Evolutionary conservation across 2,113 vertebrate genomes (phyloP).

Genomic region (Dascyllus trimaculatus): DNA sequence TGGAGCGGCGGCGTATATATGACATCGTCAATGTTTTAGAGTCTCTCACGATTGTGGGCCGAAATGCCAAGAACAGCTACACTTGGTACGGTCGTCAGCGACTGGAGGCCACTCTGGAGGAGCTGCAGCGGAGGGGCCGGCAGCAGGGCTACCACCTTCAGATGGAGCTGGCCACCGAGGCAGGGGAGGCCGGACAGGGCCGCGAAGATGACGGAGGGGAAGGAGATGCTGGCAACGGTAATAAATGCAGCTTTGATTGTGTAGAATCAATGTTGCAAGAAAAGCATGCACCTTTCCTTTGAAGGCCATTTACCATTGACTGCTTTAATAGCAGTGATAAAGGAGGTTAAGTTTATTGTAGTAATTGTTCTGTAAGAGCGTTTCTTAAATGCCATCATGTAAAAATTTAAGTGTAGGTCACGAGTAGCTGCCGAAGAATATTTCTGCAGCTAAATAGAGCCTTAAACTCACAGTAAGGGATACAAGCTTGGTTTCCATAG

Average conservation of each 20-base stretch:
- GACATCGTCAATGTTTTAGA: slow-evolving; percentile 96
- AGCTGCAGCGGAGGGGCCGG: slow-evolving; percentile 87
- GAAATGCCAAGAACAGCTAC: slow-evolving; percentile 96
- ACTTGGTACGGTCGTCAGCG: slow-evolving; percentile 91
- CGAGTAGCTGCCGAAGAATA: slow-evolving; percentile 12
- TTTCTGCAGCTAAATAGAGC: not conserved
- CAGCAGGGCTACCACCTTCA: slow-evolving; percentile 91
- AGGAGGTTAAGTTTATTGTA: slow-evolving; percentile 8
- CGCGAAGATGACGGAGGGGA: slow-evolving; percentile 73
- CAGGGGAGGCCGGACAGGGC: slow-evolving; percentile 63
- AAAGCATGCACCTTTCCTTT: not conserved
- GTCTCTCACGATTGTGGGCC: slow-evolving; percentile 91
- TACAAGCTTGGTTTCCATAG: slow-evolving; percentile 34
- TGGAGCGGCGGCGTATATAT: slow-evolving; percentile 94
- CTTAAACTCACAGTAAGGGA: not conserved
- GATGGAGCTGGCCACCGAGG: slow-evolving; percentile 83
- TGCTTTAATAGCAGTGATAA: not conserved
- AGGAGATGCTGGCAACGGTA: slow-evolving; percentile 85
- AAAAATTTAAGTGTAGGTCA: not conserved
- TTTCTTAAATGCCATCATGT: not conserved
- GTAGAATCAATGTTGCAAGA: not conserved
- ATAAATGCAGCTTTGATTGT: slow-evolving; percentile 28
- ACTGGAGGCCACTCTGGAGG: slow-evolving; percentile 88
- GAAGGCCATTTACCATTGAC: not conserved
- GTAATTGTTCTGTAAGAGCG: not conserved